Evolutionary conservation across 2,113 vertebrate species (phyloP).

Genomic region (Burhinus bistriatus): DNA sequence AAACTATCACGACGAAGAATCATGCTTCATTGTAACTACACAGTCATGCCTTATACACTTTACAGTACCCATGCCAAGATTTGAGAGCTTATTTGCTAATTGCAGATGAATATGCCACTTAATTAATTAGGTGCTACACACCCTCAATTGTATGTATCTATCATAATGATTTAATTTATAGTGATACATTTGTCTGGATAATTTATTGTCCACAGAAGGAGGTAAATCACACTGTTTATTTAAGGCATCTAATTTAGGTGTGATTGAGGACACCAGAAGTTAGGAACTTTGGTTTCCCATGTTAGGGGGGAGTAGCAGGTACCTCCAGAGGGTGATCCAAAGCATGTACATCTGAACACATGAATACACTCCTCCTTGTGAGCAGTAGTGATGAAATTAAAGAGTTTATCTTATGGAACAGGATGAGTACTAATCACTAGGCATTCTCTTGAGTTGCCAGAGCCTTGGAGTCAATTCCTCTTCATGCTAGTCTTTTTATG

Average conservation of each 20-base stretch:
- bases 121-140: conserved; percentile 55
- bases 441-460: neutral
- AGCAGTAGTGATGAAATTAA: neutral
- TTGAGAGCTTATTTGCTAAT: conserved; percentile 56
- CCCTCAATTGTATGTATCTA: conserved; percentile 38
- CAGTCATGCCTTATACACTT: neutral
- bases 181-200: neutral
- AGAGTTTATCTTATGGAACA: neutral
- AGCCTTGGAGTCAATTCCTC: neutral
- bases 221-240: neutral
- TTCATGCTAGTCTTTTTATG: neutral
- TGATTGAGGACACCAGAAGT: neutral
- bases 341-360: neutral
- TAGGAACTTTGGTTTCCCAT: neutral
- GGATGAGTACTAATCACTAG: neutral
- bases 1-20: neutral
- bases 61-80: conserved; percentile 9
- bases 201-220: neutral
- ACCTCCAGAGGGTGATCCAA: neutral
- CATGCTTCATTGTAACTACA: neutral
- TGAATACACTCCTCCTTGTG: neutral
- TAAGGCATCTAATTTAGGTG: neutral
- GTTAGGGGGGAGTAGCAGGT: neutral
- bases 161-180: conserved; percentile 47
- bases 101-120: conserved; percentile 40